Percentiles rank a stretch among this genome's conserved stretches.
Conservation (phyloP, 92 coral and sea anemone genomes). For the Meandrina meandrites region DNA sequence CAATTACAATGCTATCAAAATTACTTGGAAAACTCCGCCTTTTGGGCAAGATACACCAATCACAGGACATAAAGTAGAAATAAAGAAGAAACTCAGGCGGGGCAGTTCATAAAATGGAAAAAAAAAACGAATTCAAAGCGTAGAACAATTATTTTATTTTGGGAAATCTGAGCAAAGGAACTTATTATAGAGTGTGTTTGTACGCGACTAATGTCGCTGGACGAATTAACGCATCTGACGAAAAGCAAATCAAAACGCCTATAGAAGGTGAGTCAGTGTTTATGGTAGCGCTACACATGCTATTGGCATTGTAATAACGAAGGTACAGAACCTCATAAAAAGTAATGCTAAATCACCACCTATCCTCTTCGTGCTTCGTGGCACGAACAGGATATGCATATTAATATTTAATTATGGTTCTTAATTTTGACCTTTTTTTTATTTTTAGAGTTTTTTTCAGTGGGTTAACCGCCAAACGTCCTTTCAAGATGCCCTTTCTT, state of each 20-base stretch:
- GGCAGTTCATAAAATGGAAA: neutral
- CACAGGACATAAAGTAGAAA: slow-evolving; percentile 9
- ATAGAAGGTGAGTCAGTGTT: slow-evolving; percentile 8
- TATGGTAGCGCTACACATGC: neutral
- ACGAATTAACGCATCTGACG: slow-evolving; percentile 9
- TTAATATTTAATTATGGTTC: no score
- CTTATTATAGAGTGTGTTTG: neutral
- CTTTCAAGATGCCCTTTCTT: no score
- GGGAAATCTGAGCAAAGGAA: slow-evolving; percentile 6
- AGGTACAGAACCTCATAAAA: neutral
- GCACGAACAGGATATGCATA: no score
- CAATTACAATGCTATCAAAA: slow-evolving; percentile 22
- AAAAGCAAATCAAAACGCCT: slow-evolving; percentile 8
- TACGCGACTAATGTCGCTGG: slow-evolving; percentile 38
- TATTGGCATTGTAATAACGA: neutral
- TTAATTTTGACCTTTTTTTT: no score
- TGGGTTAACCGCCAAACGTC: no score
- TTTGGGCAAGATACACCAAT: slow-evolving; percentile 18
- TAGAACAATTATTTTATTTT: slow-evolving; percentile 16
- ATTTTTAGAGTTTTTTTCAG: no score
- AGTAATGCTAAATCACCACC: no score
- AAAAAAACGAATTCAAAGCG: neutral
- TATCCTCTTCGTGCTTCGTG: no score
- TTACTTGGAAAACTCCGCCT: slow-evolving; percentile 22
- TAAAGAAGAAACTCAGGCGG: neutral